Conservation (phyloP, 2,797 vertebrate species). For the Scolopax bukidnonensis region DNA sequence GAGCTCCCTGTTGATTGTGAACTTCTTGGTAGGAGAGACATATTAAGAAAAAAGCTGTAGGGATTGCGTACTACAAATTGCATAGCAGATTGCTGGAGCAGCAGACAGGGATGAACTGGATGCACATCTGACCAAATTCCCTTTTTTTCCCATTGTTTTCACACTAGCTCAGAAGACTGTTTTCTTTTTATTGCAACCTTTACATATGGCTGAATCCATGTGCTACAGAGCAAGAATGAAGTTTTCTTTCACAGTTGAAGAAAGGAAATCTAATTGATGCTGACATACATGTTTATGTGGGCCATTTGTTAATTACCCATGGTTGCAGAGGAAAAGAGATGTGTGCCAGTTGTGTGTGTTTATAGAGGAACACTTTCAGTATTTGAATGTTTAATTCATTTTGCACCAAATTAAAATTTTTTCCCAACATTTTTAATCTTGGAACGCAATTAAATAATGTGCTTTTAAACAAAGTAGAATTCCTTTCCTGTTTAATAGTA, state of each 20-base stretch:
- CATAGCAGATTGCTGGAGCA: not conserved
- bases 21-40: fast-evolving
- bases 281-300: not conserved
- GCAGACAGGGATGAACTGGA: too few species aligned
- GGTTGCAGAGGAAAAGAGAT: not conserved
- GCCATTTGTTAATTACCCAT: not conserved
- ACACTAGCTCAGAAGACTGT: not conserved
- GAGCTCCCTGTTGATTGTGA: not conserved
- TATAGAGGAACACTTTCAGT: not conserved
- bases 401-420: not conserved
- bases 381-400: not conserved
- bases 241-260: not conserved
- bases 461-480: not conserved
- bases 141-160: not conserved
- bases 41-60: not conserved
- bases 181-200: not conserved
- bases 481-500: not conserved
- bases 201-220: not conserved
- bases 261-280: not conserved
- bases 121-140: not conserved
- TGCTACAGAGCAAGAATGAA: not conserved
- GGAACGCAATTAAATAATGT: not conserved
- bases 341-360: not conserved
- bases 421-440: not conserved
- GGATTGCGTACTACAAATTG: not conserved